These are phyloP conservation scores for Galleria mellonella DNA, from an alignment of 1,140 invertebrate species.

Conservation along the genomic window DNA sequence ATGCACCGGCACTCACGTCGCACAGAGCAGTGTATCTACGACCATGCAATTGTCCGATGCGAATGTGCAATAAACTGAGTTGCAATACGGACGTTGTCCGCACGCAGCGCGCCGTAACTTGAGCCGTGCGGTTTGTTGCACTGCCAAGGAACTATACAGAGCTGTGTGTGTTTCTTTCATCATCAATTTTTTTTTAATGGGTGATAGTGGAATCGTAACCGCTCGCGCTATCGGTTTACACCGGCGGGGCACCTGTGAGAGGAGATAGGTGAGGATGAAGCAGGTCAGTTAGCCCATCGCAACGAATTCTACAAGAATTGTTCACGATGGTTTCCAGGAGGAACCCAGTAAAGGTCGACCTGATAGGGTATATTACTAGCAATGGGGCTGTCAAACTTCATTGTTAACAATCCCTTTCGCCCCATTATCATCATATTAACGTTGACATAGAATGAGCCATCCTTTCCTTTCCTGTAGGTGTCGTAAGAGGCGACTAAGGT, in stretches of 20 bases:
- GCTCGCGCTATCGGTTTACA: too few relatives aligned
- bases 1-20: background rate
- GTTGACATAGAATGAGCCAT: background rate
- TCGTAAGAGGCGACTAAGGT: too few relatives aligned
- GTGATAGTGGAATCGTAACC: background rate
- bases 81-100: slow-evolving; percentile 44
- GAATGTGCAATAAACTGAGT: slow-evolving; percentile 43
- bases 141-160: slow-evolving; percentile 15
- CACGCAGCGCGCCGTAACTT: slow-evolving; percentile 42
- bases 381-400: too few relatives aligned
- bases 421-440: background rate
- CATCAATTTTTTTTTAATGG: too few relatives aligned
- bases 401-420: too few relatives aligned
- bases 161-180: slow-evolving; percentile 10
- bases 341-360: too few relatives aligned
- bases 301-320: too few relatives aligned
- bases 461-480: background rate
- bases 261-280: too few relatives aligned
- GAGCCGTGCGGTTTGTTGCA: slow-evolving; percentile 20
- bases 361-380: too few relatives aligned
- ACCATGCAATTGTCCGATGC: slow-evolving; percentile 17
- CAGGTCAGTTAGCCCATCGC: too few relatives aligned
- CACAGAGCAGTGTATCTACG: slow-evolving; percentile 8
- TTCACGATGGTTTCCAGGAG: too few relatives aligned
- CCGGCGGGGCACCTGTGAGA: too few relatives aligned